Percentiles rank a stretch among this genome's conserved stretches.
Conservation (phyloP, 2,113 vertebrate genomes). For the Crotalus helleri region DNA sequence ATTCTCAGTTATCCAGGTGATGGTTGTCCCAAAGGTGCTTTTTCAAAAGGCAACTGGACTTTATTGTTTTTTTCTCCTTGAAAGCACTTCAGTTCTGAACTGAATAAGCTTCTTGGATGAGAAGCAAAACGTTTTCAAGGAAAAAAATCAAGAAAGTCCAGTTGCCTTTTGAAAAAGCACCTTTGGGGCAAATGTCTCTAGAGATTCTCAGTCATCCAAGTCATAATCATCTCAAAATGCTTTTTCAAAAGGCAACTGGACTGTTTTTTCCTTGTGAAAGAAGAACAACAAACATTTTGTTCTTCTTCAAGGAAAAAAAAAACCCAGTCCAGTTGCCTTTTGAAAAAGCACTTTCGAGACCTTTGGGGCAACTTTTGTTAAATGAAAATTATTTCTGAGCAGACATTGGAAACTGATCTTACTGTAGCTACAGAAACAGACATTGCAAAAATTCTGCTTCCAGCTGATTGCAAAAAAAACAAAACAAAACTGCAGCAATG, state of each 20-base stretch:
- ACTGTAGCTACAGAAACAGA: not conserved
- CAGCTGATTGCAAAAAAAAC: not conserved
- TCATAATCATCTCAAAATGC: not conserved
- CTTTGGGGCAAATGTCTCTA: not conserved
- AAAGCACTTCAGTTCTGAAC: not conserved
- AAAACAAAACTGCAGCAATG: not conserved
- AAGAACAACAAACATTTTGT: not conserved
- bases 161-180: not conserved
- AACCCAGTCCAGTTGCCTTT: not conserved
- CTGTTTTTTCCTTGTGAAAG: not conserved
- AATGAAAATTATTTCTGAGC: not conserved
- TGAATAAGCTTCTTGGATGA: not conserved
- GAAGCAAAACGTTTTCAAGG: not conserved
- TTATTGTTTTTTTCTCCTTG: not conserved
- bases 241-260: not conserved
- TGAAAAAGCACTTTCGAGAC: not conserved
- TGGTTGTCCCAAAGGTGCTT: not conserved
- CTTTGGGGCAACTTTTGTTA: not conserved
- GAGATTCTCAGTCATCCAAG: not conserved
- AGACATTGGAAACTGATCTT: not conserved
- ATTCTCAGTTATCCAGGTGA: not conserved
- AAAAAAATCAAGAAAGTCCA: not conserved
- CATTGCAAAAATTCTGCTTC: not conserved
- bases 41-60: not conserved
- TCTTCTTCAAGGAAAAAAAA: not conserved